phyloP scores from a whole-genome alignment of 92 coral and sea anemone genomes.

The Hydrozoanthus gracilis region DNA sequence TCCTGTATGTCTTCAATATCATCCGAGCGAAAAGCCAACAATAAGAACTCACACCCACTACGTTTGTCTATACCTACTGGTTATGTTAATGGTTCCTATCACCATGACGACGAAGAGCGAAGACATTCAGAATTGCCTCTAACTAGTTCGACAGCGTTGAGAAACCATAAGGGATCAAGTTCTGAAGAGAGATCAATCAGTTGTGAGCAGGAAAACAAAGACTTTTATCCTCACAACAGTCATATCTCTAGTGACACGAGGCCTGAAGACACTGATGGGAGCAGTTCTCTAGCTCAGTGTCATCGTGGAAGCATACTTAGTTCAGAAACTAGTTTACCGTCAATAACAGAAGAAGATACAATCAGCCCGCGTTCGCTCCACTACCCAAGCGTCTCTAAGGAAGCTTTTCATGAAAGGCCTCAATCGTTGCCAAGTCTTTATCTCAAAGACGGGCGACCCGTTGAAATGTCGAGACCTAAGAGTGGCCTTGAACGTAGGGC shows the following conservation, averaged over 20 bases:
- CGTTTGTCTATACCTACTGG: slow-evolving; percentile 55
- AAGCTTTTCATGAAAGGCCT: slow-evolving; percentile 52
- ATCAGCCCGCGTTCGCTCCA: slow-evolving; percentile 21
- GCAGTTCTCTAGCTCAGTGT: background rate
- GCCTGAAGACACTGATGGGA: background rate
- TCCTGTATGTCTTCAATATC: slow-evolving; percentile 61
- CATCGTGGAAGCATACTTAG: background rate
- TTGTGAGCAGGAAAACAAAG: background rate
- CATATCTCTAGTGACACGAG: background rate
- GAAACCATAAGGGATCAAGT: too few species aligned
- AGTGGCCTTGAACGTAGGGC: slow-evolving; percentile 47
- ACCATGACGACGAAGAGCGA: slow-evolving; percentile 72
- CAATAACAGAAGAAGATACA: slow-evolving; percentile 54
- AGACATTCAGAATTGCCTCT: background rate
- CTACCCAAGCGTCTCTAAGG: slow-evolving; percentile 33
- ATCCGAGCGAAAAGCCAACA: slow-evolving; percentile 48
- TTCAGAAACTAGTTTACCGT: slow-evolving; percentile 57
- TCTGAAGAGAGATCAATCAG: background rate
- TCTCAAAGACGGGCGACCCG: slow-evolving; percentile 40
- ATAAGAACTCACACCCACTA: slow-evolving; percentile 33
- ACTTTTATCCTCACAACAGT: background rate
- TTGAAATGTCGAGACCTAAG: slow-evolving; percentile 43
- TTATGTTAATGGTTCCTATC: slow-evolving; percentile 77
- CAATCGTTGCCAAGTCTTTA: slow-evolving; percentile 58
- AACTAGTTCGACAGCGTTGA: background rate